Percentiles rank a stretch among this genome's conserved stretches.
Conservation (phyloP, 2,888 invertebrate species). For the Agriopis aurantiaria region DNA sequence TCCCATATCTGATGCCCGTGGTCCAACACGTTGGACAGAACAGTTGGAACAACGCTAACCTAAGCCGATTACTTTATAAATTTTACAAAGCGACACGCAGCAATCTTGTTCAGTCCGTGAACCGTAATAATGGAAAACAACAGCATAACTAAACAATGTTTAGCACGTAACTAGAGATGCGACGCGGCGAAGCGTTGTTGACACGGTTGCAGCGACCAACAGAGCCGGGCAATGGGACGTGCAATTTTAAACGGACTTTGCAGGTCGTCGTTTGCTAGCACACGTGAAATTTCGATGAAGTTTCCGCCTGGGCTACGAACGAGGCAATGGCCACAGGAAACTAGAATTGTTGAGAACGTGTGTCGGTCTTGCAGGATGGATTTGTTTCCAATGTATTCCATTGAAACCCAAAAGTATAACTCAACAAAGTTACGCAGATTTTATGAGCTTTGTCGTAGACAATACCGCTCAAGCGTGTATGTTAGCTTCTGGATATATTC, state of each 20-base stretch:
- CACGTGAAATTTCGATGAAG: slow-evolving; percentile 72
- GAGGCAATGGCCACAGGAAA: slow-evolving; percentile 46
- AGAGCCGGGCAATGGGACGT: slow-evolving; percentile 68
- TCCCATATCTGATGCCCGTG: too few relatives aligned
- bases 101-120: slow-evolving; percentile 5
- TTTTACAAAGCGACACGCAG: not conserved
- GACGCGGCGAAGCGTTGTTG: slow-evolving; percentile 72
- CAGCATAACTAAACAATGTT: slow-evolving; percentile 77
- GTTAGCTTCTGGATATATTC: slow-evolving; percentile 4
- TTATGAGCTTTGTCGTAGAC: not conserved
- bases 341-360: slow-evolving; percentile 42
- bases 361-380: slow-evolving; percentile 37
- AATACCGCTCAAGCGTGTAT: not conserved
- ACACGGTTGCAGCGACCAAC: slow-evolving; percentile 63
- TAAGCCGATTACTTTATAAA: too few relatives aligned
- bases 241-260: slow-evolving; percentile 78
- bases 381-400: slow-evolving; percentile 40
- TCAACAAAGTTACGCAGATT: slow-evolving; percentile 21
- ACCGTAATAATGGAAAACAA: slow-evolving; percentile 66
- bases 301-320: slow-evolving; percentile 56
- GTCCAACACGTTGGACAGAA: not conserved
- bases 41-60: not conserved
- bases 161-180: slow-evolving; percentile 76
- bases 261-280: slow-evolving; percentile 60
- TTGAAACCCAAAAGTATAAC: slow-evolving; percentile 17